Evolutionary conservation across 2,888 invertebrate species (phyloP).

Genomic region (Clepsis dumicolana): DNA sequence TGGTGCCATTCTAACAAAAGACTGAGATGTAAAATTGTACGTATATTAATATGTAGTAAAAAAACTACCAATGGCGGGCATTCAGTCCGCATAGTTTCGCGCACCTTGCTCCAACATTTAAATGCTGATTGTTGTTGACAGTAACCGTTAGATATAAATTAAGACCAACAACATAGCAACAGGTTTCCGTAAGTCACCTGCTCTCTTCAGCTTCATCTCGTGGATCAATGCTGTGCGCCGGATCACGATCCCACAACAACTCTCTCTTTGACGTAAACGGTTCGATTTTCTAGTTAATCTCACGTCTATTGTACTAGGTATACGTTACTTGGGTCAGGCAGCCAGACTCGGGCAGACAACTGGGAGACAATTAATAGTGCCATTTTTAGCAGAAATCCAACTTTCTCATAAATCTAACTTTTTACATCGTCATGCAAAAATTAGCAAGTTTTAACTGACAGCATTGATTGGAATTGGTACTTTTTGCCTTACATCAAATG

Average conservation of each 20-base stretch:
- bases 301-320: slow-evolving; percentile 46
- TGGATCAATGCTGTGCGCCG: slow-evolving; percentile 34
- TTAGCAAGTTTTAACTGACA: too few species aligned
- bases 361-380: slow-evolving; percentile 32
- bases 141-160: slow-evolving; percentile 9
- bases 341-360: slow-evolving; percentile 8
- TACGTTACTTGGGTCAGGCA: slow-evolving; percentile 35
- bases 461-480: too few species aligned
- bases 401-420: too few species aligned
- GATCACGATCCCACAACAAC: slow-evolving; percentile 45
- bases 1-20: too few species aligned
- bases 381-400: too few species aligned
- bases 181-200: slow-evolving; percentile 38
- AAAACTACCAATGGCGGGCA: not conserved
- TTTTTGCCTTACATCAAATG: too few species aligned
- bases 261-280: slow-evolving; percentile 48
- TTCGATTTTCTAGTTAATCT: slow-evolving; percentile 46
- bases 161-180: slow-evolving; percentile 14
- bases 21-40: too few species aligned
- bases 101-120: not conserved
- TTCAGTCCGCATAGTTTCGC: not conserved
- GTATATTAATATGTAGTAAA: too few species aligned
- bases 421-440: too few species aligned
- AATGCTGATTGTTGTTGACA: slow-evolving; percentile 9
- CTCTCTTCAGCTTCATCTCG: slow-evolving; percentile 23